Base-by-base conservation (phyloP, 64 coral and sea anemone genomes). In the Stichodactyla helianthus region DNA sequence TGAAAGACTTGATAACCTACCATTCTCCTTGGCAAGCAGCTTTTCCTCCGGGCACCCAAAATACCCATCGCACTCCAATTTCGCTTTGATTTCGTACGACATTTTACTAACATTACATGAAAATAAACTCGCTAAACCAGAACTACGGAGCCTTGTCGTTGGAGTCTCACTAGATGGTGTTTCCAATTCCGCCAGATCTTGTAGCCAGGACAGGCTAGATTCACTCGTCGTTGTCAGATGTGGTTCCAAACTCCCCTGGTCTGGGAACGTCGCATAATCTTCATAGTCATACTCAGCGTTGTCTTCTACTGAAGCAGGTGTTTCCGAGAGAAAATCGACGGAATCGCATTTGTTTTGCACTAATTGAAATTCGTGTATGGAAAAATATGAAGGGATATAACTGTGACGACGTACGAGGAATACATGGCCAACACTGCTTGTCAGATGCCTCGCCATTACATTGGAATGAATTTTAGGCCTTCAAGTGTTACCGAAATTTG, bases 51-150 rank as follows among this genome's bases (percentile, higher is more conserved):
- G 83, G 53, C 83, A 84, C 10, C 83, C 83, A 84, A 84, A 84
- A 14, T 61, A 84, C 25, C 83, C 83, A 63, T 84, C 83, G 13
- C 83, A 84, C 16, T 84, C 83, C 44, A 84, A 54, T 31, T 84
- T 84, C 0, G 83, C 17, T 60, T 63, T 84, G 17, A 17, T 58
- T 63, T 84, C 59, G n/a, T 63, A 60, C 83, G 83, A 57, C 83
- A 84, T 84, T 12, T 84, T 84, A 62, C 55, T 84, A n/a, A 84
- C 83, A 84, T 84, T 84, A 60, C 83, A 84, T 12, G 83, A 84
- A 51, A 84, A 84, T 18, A 60, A 18, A 4, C 18, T 58, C 17
- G 83, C 83, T 58, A 84, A 54, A 62, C 19, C 59, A 31, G 83
- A 84, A 19, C 83, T 84, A 12, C 59, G 83, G 9, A 84, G 53